Conservation (phyloP, 2,888 invertebrate genomes). For the Sepiola atlantica region DNA sequence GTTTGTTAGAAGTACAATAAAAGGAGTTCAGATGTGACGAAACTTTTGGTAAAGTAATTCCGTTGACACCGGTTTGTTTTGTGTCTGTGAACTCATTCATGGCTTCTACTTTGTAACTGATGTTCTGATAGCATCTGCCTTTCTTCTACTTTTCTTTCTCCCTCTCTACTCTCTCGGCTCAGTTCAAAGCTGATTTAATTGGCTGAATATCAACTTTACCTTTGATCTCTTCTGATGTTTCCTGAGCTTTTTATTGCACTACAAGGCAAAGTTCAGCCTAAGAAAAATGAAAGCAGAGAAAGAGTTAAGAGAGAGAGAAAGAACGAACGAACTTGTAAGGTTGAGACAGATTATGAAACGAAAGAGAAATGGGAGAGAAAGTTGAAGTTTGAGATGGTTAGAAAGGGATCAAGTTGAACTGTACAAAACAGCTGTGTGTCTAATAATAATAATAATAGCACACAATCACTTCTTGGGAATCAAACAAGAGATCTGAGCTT, state of each 20-base stretch:
- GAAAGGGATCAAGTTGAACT: neutral
- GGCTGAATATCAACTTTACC: neutral
- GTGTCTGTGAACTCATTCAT: neutral
- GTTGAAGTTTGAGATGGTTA: neutral
- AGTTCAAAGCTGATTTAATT: conserved; percentile 22
- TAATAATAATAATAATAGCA: neutral
- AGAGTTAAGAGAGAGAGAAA: neutral
- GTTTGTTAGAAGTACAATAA: neutral
- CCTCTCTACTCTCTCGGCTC: no score
- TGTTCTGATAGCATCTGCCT: neutral
- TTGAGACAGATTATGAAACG: neutral
- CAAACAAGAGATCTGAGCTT: neutral
- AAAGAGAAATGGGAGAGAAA: neutral
- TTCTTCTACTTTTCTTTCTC: neutral
- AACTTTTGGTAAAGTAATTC: neutral
- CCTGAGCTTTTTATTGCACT: neutral
- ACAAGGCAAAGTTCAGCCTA: neutral
- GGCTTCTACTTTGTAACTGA: conserved; percentile 18
- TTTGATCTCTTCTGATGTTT: neutral
- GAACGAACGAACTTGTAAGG: neutral
- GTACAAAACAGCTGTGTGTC: neutral
- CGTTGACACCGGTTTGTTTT: neutral
- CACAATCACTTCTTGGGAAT: neutral
- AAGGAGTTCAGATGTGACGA: neutral
- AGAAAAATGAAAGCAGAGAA: neutral